Evolutionary conservation across 2,888 invertebrate species (phyloP).

Genomic region (Oasisia sp.): DNA sequence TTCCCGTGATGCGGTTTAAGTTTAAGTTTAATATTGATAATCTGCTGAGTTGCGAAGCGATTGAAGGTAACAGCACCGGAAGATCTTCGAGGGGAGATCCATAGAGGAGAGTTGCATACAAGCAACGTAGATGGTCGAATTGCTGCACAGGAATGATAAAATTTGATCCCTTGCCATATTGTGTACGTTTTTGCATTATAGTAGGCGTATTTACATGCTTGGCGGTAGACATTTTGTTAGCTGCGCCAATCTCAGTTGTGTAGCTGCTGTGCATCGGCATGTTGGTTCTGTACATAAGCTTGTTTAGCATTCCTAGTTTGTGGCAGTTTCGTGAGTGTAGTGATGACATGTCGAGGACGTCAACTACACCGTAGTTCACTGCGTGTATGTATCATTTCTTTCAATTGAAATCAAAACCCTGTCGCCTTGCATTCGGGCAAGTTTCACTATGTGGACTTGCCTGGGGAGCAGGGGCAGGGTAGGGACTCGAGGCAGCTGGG

Average conservation of each 20-base stretch:
- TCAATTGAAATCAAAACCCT: not conserved
- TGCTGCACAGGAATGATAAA: not conserved
- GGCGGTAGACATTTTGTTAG: not conserved
- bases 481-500: not conserved
- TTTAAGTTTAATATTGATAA: not conserved
- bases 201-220: not conserved
- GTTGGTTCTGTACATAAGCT: not conserved
- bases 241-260: not conserved
- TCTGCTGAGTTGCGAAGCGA: not conserved
- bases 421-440: not conserved
- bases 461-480: not conserved
- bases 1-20: not conserved
- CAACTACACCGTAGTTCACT: not conserved
- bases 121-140: not conserved
- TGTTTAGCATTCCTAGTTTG: slow-evolving; percentile 13
- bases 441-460: not conserved
- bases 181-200: not conserved
- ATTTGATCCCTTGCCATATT: not conserved
- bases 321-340: not conserved
- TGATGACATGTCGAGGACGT: not conserved
- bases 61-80: not conserved
- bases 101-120: not conserved
- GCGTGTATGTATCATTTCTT: not conserved
- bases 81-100: not conserved
- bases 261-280: not conserved